Percentiles rank a stretch among this genome's conserved stretches.
Conservation (phyloP, 2,797 vertebrate species). For the Acrossocheilus wenchowensis region DNA sequence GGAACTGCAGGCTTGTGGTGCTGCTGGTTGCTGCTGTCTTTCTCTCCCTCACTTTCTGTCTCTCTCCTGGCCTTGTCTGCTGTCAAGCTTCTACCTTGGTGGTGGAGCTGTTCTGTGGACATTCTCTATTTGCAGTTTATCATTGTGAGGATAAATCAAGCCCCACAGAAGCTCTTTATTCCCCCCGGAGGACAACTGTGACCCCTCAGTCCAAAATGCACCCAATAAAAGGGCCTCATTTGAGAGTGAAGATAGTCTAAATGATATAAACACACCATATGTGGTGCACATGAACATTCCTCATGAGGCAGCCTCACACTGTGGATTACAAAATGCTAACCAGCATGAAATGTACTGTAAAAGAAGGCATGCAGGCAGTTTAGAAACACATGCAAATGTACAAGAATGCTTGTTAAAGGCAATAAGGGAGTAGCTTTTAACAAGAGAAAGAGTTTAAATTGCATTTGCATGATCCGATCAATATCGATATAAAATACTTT, state of each 20-base stretch:
- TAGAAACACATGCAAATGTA: slow-evolving; percentile 45
- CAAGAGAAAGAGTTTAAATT: slow-evolving; percentile 49
- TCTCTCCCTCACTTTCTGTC: slow-evolving; percentile 46
- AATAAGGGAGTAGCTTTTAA: slow-evolving; percentile 30
- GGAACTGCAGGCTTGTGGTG: slow-evolving; percentile 52
- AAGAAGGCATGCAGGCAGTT: slow-evolving; percentile 40
- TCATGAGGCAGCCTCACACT: slow-evolving; percentile 52
- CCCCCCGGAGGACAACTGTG: slow-evolving; percentile 46
- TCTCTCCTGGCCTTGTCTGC: slow-evolving; percentile 70
- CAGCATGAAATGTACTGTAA: slow-evolving; percentile 52
- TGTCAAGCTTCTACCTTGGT: slow-evolving; percentile 69
- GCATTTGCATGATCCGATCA: slow-evolving; percentile 69
- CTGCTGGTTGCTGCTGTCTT: slow-evolving; percentile 42
- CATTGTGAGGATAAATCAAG: slow-evolving; percentile 72
- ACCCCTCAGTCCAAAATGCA: slow-evolving; percentile 55
- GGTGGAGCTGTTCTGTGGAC: slow-evolving; percentile 70
- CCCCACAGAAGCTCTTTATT: slow-evolving; percentile 57
- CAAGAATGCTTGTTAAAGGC: slow-evolving; percentile 17
- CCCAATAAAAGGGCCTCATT: slow-evolving; percentile 56
- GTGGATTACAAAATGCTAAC: slow-evolving; percentile 52
- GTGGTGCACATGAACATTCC: slow-evolving; percentile 59
- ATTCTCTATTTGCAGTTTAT: slow-evolving; percentile 77
- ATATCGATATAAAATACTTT: slow-evolving; percentile 80
- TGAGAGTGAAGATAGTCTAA: slow-evolving; percentile 59
- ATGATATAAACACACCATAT: slow-evolving; percentile 57